Percentiles rank a stretch among this genome's conserved stretches.
Conservation (phyloP, 2,888 invertebrate genomes). For the Linyphia triangularis region DNA sequence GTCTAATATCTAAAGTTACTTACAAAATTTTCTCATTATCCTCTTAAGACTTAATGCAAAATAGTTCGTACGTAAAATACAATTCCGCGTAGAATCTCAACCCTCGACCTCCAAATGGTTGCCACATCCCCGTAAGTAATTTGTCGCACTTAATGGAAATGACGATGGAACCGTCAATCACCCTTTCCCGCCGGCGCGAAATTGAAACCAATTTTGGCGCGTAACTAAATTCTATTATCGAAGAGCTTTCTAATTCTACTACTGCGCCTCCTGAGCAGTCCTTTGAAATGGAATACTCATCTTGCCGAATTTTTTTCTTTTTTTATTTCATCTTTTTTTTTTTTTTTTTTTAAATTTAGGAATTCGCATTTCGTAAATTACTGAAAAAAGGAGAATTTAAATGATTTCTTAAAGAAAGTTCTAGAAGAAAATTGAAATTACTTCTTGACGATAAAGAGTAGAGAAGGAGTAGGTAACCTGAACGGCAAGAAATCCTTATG, state of each 20-base stretch:
- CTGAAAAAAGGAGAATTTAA: not conserved
- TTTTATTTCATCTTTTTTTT: not conserved
- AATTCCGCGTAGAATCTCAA: slow-evolving; percentile 38
- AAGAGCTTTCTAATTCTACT: slow-evolving; percentile 56
- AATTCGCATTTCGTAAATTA: not conserved
- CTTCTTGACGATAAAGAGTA: too few species aligned
- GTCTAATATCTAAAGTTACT: not conserved
- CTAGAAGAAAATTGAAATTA: not conserved
- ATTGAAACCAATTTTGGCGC: slow-evolving; percentile 63
- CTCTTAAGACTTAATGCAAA: slow-evolving; percentile 66
- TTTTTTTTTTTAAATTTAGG: not conserved
- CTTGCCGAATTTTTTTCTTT: not conserved
- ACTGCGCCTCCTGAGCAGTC: not conserved
- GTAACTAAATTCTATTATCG: slow-evolving; percentile 64
- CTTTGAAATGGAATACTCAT: slow-evolving; percentile 28
- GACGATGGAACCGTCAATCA: slow-evolving; percentile 55
- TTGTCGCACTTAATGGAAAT: slow-evolving; percentile 67
- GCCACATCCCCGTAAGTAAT: slow-evolving; percentile 59
- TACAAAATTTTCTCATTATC: slow-evolving; percentile 45
- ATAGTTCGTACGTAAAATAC: slow-evolving; percentile 68
- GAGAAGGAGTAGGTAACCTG: too few species aligned
- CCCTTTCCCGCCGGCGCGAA: slow-evolving; percentile 40
- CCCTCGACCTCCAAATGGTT: slow-evolving; percentile 22
- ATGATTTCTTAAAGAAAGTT: not conserved
- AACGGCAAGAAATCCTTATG: too few species aligned